Conservation (phyloP, 35 echinoderm and acorn worm species). For the Hemicentrotus pulcherrimus region DNA sequence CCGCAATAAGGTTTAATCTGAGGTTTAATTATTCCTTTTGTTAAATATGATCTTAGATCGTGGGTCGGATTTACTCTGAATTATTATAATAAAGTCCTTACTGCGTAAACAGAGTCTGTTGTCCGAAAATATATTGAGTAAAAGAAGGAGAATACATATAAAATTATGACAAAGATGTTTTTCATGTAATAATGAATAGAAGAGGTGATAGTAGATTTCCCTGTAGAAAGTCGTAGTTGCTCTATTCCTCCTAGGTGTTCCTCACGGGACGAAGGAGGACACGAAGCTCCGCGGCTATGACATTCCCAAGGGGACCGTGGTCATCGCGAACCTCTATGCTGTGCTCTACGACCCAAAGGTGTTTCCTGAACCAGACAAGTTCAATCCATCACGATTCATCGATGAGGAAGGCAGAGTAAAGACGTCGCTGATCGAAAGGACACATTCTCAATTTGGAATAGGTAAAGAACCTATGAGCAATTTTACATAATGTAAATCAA, state of each 20-base stretch:
- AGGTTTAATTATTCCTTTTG: no score
- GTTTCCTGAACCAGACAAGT: conserved; percentile 68
- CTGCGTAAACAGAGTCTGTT: no score
- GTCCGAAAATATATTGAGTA: no score
- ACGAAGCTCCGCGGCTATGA: conserved; percentile 54
- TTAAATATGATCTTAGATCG: no score
- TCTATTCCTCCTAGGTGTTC: conserved; percentile 3
- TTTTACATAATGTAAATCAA: no score
- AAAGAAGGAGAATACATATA: no score
- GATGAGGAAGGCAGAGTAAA: conserved; percentile 31
- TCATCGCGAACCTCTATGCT: conserved; percentile 70
- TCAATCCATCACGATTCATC: conserved; percentile 69
- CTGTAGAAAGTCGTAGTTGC: background rate
- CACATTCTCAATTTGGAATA: conserved; percentile 26
- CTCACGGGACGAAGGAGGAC: conserved; percentile 36
- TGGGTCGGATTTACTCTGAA: no score
- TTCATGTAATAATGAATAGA: background rate
- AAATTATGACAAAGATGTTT: no score
- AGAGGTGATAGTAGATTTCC: background rate
- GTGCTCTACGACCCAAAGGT: conserved; percentile 55
- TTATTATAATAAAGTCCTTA: no score
- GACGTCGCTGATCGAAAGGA: background rate
- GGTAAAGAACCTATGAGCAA: background rate
- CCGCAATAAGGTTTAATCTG: no score
- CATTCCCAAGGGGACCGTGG: conserved; percentile 74